Evolutionary conservation across 2,113 vertebrate species (phyloP).

Genomic region (Chaetorhynchus papuensis): DNA sequence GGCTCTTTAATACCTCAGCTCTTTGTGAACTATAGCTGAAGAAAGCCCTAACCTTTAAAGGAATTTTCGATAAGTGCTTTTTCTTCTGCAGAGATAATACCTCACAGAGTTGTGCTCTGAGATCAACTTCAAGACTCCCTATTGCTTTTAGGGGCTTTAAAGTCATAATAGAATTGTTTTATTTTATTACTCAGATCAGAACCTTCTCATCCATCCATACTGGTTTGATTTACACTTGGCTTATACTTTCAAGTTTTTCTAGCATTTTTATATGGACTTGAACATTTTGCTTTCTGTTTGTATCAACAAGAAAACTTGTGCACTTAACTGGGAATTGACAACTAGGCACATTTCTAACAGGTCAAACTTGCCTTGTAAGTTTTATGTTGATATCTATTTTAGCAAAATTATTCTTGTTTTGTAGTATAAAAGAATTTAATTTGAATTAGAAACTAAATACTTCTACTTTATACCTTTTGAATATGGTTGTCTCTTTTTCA

Average conservation of each 20-base stretch:
- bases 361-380: background rate
- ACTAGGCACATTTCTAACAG: background rate
- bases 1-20: background rate
- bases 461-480: background rate
- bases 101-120: background rate
- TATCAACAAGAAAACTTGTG: background rate
- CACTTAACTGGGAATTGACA: background rate
- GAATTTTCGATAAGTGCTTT: constrained; percentile 1
- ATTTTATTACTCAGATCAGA: constrained; percentile 30
- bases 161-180: constrained; percentile 10
- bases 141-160: background rate
- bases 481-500: background rate
- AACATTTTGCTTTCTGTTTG: background rate
- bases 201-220: background rate
- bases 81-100: constrained; percentile 18
- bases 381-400: background rate
- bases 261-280: background rate
- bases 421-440: background rate
- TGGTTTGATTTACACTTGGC: background rate
- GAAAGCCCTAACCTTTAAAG: constrained; percentile 54
- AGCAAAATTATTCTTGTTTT: background rate
- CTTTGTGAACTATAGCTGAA: background rate
- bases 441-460: background rate
- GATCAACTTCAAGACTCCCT: constrained; percentile 9
- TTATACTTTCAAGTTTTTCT: background rate